phyloP scores from a whole-genome alignment of 2,888 invertebrate species.

The Brenthis hecate region DNA sequence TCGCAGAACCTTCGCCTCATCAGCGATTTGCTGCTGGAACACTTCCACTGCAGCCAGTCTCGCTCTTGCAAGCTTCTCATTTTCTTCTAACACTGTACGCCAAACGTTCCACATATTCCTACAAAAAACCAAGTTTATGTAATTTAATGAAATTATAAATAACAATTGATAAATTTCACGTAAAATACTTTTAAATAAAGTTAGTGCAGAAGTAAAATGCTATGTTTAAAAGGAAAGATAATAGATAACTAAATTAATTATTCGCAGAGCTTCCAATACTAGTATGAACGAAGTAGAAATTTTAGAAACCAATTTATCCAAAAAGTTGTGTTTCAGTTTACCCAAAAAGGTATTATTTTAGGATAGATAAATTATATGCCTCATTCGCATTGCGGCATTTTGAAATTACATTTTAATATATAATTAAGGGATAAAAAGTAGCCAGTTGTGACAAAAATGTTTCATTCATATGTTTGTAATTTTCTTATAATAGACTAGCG shows the following conservation, averaged over 20 bases:
- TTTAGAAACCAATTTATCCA: not conserved
- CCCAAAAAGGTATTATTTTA: not conserved
- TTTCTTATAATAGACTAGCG: no score
- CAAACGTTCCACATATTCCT: constrained; percentile 99
- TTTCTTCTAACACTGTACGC: constrained; percentile 97
- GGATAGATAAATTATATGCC: no score
- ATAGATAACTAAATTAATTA: not conserved
- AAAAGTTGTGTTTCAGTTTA: not conserved
- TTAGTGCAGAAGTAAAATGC: not conserved
- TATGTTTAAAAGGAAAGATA: not conserved
- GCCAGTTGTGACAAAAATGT: no score
- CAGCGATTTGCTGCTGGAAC: constrained; percentile 96
- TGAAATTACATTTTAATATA: no score
- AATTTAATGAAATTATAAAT: not conserved
- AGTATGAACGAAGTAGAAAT: not conserved
- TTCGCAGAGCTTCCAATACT: not conserved
- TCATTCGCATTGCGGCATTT: no score
- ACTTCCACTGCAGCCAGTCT: constrained; percentile 96
- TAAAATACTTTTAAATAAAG: not conserved
- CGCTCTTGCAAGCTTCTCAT: constrained; percentile 95
- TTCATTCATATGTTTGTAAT: no score
- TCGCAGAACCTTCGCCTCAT: constrained; percentile 93
- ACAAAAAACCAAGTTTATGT: not conserved
- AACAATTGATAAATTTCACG: no score
- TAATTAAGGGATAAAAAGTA: no score